Evolutionary conservation across 2,888 invertebrate genomes (phyloP).

Genomic region (Atrina japonica): DNA sequence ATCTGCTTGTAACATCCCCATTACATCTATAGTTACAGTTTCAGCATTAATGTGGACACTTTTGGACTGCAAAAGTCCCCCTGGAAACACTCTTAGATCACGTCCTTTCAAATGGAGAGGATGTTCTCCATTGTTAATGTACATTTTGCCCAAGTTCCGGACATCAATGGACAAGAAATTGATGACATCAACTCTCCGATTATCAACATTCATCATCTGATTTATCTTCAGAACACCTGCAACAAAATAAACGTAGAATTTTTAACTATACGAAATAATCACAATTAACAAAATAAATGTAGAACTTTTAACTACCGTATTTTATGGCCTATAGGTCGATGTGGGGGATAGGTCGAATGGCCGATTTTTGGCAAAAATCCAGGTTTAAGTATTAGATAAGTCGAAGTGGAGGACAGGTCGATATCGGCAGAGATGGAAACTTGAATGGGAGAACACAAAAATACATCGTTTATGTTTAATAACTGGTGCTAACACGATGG

Average conservation of each 20-base stretch:
- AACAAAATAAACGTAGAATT: slow-evolving; percentile 11
- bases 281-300: too few species aligned
- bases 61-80: slow-evolving; percentile 59
- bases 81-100: slow-evolving; percentile 60
- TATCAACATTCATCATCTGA: slow-evolving; percentile 61
- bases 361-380: too few species aligned
- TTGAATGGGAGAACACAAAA: too few species aligned
- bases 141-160: slow-evolving; percentile 63
- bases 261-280: neutral
- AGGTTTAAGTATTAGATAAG: too few species aligned
- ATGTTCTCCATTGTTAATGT: slow-evolving; percentile 55
- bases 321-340: too few species aligned
- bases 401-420: too few species aligned
- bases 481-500: too few species aligned
- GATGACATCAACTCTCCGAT: slow-evolving; percentile 56
- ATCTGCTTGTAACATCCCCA: slow-evolving; percentile 58
- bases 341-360: too few species aligned
- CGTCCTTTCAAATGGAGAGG: slow-evolving; percentile 43
- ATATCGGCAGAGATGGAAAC: too few species aligned
- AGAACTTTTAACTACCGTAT: too few species aligned
- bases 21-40: slow-evolving; percentile 62
- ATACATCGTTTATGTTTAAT: too few species aligned
- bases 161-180: slow-evolving; percentile 60
- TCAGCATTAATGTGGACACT: slow-evolving; percentile 54
- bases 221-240: slow-evolving; percentile 61